phyloP scores from a whole-genome alignment of 2,797 vertebrate genomes.

The Parotocinclus haroldoi region DNA sequence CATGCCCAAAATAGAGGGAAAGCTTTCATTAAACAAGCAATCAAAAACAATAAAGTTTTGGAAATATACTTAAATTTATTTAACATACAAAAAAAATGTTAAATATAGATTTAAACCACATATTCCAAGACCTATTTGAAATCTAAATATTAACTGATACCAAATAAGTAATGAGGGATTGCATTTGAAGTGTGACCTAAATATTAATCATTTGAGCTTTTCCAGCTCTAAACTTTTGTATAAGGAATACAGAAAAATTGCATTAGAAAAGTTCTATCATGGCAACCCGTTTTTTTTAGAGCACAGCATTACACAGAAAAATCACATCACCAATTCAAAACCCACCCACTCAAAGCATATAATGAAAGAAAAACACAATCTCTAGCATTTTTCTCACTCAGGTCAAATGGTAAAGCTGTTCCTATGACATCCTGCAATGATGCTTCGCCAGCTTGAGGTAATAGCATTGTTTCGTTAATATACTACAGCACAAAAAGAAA shows the following conservation, averaged over 20 bases:
- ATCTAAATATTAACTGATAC: too few species aligned
- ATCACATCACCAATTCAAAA: constrained; percentile 67
- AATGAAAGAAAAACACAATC: constrained; percentile 47
- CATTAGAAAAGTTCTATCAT: constrained; percentile 71
- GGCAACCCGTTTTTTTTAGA: constrained; percentile 95
- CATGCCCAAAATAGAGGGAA: constrained; percentile 62
- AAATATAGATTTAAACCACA: too few species aligned
- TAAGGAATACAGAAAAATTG: too few species aligned
- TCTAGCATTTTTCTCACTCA: constrained; percentile 72
- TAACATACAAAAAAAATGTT: too few species aligned
- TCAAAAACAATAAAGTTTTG: constrained; percentile 66
- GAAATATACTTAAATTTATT: too few species aligned
- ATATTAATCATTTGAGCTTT: too few species aligned
- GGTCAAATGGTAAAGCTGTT: constrained; percentile 67
- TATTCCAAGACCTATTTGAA: too few species aligned
- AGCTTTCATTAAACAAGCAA: constrained; percentile 77
- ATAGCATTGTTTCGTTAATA: constrained; percentile 68
- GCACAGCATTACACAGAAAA: constrained; percentile 83
- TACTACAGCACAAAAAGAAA: constrained; percentile 23
- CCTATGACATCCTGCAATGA: constrained; percentile 72
- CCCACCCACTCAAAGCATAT: constrained; percentile 75
- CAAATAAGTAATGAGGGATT: too few species aligned
- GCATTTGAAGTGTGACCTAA: too few species aligned
- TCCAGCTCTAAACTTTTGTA: too few species aligned
- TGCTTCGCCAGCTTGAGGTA: constrained; percentile 61